phyloP scores from a whole-genome alignment of 2,113 vertebrate genomes.

The Esox niger region DNA sequence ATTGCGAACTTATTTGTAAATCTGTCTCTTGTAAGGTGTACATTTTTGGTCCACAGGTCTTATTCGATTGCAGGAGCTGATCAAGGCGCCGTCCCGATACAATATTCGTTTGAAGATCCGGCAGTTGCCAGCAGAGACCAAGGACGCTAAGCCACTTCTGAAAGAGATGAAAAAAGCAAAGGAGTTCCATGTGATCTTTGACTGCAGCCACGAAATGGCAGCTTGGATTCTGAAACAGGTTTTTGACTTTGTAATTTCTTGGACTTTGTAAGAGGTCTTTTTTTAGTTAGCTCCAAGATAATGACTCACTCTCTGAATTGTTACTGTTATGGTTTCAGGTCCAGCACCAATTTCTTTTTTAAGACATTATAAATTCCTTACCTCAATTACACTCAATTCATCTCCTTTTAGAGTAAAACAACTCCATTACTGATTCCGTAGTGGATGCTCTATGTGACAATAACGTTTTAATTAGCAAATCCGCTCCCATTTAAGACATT shows the following conservation, averaged over 20 bases:
- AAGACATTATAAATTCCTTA: not conserved
- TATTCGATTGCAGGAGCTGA: conserved; percentile 97
- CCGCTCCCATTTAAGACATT: conserved; percentile 56
- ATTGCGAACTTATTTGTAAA: conserved; percentile 42
- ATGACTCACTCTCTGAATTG: no score
- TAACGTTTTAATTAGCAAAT: conserved; percentile 65
- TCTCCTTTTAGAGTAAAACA: conserved; percentile 53
- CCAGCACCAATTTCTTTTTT: not conserved
- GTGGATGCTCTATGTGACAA: conserved; percentile 51
- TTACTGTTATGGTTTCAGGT: not conserved
- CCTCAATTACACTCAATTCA: conserved; percentile 45
- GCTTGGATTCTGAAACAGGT: conserved; percentile 98
- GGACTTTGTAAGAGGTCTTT: not conserved
- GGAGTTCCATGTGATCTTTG: conserved; percentile 97
- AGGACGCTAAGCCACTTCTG: conserved; percentile 95
- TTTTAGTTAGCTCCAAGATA: not conserved
- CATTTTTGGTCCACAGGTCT: conserved; percentile 81
- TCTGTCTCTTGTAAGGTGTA: conserved; percentile 48
- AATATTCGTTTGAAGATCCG: conserved; percentile 97
- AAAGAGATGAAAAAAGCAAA: conserved; percentile 99
- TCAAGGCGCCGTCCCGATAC: conserved; percentile 96
- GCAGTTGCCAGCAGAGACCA: conserved; percentile 92
- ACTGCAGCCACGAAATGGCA: conserved; percentile 97
- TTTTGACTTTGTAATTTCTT: no score
- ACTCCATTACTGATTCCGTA: conserved; percentile 48